Conservation (phyloP, 2,113 vertebrate species). For the Megaceryle torquata region DNA sequence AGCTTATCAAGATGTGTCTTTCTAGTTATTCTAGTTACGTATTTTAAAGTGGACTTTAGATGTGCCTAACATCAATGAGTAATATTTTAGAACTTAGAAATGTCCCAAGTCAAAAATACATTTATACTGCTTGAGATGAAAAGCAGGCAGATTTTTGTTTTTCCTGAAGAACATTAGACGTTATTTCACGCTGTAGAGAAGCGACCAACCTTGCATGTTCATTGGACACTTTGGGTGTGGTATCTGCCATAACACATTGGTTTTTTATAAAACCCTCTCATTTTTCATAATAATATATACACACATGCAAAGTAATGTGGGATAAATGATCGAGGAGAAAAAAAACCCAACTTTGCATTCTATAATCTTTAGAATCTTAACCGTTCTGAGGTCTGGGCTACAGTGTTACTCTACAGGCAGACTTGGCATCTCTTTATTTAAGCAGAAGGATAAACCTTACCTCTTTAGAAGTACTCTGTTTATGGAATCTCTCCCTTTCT, state of each 20-base stretch:
- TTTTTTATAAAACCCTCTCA: background rate
- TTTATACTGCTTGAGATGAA: background rate
- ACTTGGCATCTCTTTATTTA: background rate
- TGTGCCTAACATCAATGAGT: background rate
- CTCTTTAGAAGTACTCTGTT: background rate
- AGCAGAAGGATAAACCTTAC: background rate
- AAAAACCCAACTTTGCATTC: background rate
- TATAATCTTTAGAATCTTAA: background rate
- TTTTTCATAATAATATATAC: background rate
- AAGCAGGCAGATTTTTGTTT: background rate
- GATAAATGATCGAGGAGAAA: background rate
- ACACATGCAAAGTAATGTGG: background rate
- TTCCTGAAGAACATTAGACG: background rate
- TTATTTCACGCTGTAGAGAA: background rate
- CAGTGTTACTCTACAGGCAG: background rate
- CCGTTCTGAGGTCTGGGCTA: background rate
- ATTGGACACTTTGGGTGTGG: background rate
- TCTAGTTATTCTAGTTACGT: background rate
- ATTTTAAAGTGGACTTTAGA: background rate
- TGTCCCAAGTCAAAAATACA: background rate
- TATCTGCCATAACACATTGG: background rate
- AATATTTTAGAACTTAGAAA: background rate
- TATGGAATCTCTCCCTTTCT: background rate
- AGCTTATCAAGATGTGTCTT: background rate
- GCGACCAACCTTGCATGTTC: background rate